Evolutionary conservation across 1,140 invertebrate genomes (phyloP).

Genomic region (Hyles euphorbiae): DNA sequence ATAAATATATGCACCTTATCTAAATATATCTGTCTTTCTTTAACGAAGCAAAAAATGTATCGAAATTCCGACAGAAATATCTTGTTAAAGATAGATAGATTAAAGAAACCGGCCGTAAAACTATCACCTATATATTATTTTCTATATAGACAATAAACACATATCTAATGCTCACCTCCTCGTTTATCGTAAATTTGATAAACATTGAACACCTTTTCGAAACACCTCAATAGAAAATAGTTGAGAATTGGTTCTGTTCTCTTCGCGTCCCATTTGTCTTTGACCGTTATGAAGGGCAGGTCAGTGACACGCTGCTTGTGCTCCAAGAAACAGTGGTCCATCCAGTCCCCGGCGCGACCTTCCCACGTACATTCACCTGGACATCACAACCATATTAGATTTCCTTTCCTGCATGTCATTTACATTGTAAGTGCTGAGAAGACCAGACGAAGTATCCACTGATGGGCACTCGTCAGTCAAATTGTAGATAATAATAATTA

Average conservation of each 20-base stretch:
- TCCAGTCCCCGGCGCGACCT: conserved; percentile 69
- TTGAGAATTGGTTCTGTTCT: conserved; percentile 64
- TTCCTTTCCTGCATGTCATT: not conserved
- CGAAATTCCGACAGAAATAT: too few species aligned
- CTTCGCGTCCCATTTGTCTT: conserved; percentile 66
- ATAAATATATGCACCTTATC: too few species aligned
- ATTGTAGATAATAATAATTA: too few species aligned
- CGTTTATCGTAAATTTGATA: conserved; percentile 73
- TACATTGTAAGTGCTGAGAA: too few species aligned
- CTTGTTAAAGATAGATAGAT: too few species aligned
- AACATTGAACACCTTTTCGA: conserved; percentile 68
- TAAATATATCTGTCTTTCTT: too few species aligned
- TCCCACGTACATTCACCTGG: conserved; percentile 67
- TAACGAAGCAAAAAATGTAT: too few species aligned
- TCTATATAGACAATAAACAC: not conserved
- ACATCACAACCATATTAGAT: not conserved
- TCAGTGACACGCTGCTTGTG: conserved; percentile 65
- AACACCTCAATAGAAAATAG: conserved; percentile 68
- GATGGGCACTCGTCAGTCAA: too few species aligned
- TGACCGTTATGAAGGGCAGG: conserved; percentile 69
- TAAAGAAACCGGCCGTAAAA: too few species aligned
- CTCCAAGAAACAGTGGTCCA: conserved; percentile 68
- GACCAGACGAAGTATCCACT: too few species aligned
- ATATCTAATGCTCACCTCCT: conserved; percentile 43
- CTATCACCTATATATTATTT: too few species aligned